Base-by-base conservation (phyloP, 2,797 vertebrate species). In the Sebastiscus tertius region DNA sequence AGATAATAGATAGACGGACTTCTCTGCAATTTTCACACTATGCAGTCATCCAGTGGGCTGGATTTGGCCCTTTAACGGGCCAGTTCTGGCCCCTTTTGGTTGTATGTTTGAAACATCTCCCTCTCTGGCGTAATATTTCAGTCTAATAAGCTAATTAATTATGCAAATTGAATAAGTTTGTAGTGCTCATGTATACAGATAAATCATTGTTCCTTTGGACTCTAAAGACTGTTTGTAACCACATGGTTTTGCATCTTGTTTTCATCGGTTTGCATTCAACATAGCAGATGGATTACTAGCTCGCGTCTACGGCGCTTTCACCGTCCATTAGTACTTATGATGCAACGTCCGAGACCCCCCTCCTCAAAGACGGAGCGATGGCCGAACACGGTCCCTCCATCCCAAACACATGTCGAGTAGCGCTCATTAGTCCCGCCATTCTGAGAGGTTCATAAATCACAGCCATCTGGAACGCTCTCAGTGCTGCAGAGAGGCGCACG, bases 361-460 rank as follows among this genome's bases (percentile, higher is more conserved):
- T 70, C 74, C 80, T 79, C 75, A 42, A 85, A 82, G 84, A 79
- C 77, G 31, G 83, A 85, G 52, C 56, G 84, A 86, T 84, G 64
- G 83, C 36, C 39, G 70, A 81, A 89, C 90, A 89, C 58, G 39
- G 60, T 67, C 75, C 80, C 83, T 69, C 83, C 76, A 54, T 89
- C 81, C 88, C 82, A 49, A 90, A 89, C 89, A 87, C 91, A 77
- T 89, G 91, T 90, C 33, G 87, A 26, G 77, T 16, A 24, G 79
- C 62, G 79, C 89, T 89, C 86, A 83, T 93, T 92, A 89, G 90
- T 87, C 80, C 74, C 85, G 56, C 75, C 61, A 1, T 88, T 92
- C 77, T 14, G 79, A 88, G 77, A 80, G 82, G 71, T 91, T 84
- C 88, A 87, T 90, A 84, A 92, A 94, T 94, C 88, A 77, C 79